Evolutionary conservation across 1,140 invertebrate species (phyloP), one percentile per base, ranked within the genome.

Genomic region (Drosophila paulistorum): DNA sequence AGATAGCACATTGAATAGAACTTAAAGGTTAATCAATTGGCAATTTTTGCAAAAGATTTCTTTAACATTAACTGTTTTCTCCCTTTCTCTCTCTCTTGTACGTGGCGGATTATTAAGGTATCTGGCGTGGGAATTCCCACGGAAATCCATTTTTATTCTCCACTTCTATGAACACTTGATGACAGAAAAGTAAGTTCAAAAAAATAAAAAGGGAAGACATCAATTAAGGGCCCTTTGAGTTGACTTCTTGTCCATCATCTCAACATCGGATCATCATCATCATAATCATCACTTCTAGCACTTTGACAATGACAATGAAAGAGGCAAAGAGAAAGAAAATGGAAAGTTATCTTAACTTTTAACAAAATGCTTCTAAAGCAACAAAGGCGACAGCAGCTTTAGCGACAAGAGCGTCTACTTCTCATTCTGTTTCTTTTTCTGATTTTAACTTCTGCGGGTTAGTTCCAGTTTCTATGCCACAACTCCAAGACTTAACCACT

Each of bases 401-500:
- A 30, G 30, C 30, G 30, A 30, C 30, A 30, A 30, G 30, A 30
- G 30, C 30, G 30, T 48, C 45, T 48, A 7, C 14, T 45, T 48
- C 14, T 9, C 1, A 39, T 51, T 51, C 17, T 20, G 45, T 10
- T 48, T 48, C 14, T 17, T 7, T 14, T 17, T 51, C 26, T 30
- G 26, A 30, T 30, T 30, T 30, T 30, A 4, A 30, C 30, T 30
- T 30, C 30, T 30, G 30, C 30, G 30, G 30, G 30, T 30, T 10
- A 7, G 62, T 7, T 51, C 41, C 20, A 13, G 14, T 17, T 48
- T 48, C 51, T 55, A 23, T 23, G 17, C 55, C 6, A 30, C 54
- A 57, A 57, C 26, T 33, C 54, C 54, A 33, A 7, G 17, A 35
- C 57, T 37, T 45, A 23, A 20, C 33, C 79, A 87, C 83, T 87